These are phyloP conservation scores for Dysdera silvatica DNA, from an alignment of 1,140 invertebrate species.

Conservation along the genomic window DNA sequence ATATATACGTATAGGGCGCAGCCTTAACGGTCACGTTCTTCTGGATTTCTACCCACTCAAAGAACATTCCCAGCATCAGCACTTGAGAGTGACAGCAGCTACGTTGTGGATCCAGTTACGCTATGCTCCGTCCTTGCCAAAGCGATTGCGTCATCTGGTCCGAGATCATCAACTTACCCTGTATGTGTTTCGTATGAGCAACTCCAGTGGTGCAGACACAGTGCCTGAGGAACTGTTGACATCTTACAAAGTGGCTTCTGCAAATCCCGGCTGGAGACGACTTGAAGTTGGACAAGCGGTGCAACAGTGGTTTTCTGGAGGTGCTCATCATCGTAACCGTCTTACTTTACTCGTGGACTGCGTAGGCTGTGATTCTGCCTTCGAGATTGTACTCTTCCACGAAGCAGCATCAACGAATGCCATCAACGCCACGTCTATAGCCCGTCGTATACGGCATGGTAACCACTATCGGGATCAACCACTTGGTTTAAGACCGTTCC, in stretches of 20 bases:
- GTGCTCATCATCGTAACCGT: constrained; percentile 49
- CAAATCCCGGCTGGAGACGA: constrained; percentile 71
- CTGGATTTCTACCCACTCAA: constrained; percentile 64
- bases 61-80: constrained; percentile 47
- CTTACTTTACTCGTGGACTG: constrained; percentile 73
- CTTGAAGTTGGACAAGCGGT: constrained; percentile 68
- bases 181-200: constrained; percentile 55
- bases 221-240: constrained; percentile 42
- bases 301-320: constrained; percentile 46
- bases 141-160: constrained; percentile 34
- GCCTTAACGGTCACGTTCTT: constrained; percentile 70
- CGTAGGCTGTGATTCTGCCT: constrained; percentile 61
- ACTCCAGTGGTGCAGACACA: constrained; percentile 17
- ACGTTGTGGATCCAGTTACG: constrained; percentile 64
- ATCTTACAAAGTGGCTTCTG: constrained; percentile 58
- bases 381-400: constrained; percentile 44
- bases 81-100: constrained; percentile 58
- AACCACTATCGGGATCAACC: constrained; percentile 14
- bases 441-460: constrained; percentile 44
- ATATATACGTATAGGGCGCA: constrained; percentile 64
- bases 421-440: constrained; percentile 25
- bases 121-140: constrained; percentile 44
- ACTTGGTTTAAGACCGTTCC: constrained; percentile 56
- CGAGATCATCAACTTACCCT: constrained; percentile 51
- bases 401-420: constrained; percentile 17